These are phyloP conservation scores for Montifringilla adamsi DNA, from an alignment of 2,113 vertebrate genomes.

Conservation along the genomic window DNA sequence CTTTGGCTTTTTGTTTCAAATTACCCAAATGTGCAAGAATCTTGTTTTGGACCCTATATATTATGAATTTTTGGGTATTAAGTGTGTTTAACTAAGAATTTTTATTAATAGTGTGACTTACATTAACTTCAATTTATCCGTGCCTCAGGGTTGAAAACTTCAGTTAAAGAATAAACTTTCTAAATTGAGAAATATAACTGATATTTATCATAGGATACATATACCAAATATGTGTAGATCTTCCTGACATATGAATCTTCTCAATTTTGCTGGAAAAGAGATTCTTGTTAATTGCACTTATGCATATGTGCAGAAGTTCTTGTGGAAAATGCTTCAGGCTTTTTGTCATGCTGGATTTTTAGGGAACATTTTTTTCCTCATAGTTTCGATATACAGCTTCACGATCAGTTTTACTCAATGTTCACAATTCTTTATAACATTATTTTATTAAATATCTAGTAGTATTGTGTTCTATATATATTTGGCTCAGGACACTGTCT, in stretches of 20 bases:
- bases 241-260: neutral
- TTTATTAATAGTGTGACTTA: neutral
- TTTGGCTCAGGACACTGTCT: neutral
- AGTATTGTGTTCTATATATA: neutral
- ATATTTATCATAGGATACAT: neutral
- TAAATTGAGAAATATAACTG: neutral
- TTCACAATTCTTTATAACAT: neutral
- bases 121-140: neutral
- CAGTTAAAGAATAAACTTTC: neutral
- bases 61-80: neutral
- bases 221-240: neutral
- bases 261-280: neutral
- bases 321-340: neutral
- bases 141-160: neutral
- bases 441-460: neutral
- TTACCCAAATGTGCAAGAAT: neutral
- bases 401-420: neutral
- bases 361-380: accelerated
- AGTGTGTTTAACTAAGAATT: neutral
- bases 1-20: neutral
- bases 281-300: neutral
- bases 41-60: neutral
- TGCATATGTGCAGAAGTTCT: neutral
- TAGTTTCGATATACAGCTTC: neutral
- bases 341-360: neutral